Percentiles rank a stretch among this genome's conserved stretches.
Evolutionary conservation across 2,888 invertebrate species (phyloP).

Genomic region (Dasypolia templi): DNA sequence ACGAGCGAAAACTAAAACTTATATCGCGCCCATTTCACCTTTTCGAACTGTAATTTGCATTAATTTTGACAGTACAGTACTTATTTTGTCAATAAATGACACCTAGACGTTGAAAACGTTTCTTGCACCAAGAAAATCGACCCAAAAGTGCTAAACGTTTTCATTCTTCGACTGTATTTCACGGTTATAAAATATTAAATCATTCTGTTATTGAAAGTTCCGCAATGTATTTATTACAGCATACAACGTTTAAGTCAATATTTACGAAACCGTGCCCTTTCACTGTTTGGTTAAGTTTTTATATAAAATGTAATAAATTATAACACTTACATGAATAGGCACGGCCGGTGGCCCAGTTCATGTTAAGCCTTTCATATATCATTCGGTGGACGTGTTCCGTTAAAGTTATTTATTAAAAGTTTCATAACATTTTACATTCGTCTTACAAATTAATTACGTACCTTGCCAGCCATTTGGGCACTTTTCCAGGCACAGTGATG

Average conservation of each 20-base stretch:
- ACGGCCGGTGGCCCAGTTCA: conserved; percentile 23
- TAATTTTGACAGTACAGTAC: neutral
- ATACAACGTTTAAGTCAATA: conserved; percentile 49
- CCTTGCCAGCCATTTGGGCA: neutral
- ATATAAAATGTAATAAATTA: conserved; percentile 39
- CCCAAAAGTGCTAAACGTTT: neutral
- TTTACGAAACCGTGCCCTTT: conserved; percentile 68
- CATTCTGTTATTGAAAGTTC: conserved; percentile 29
- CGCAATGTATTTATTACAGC: conserved; percentile 45
- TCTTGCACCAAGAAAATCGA: neutral
- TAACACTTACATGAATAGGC: conserved; percentile 12
- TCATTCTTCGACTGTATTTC: neutral
- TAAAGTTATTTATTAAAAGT: conserved; percentile 4
- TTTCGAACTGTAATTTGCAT: neutral
- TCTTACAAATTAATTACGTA: neutral
- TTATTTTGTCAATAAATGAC: neutral
- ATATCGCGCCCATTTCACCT: neutral
- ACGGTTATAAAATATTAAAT: neutral
- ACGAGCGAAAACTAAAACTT: neutral
- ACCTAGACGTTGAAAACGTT: too few species aligned
- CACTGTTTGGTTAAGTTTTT: conserved; percentile 61
- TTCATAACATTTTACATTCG: neutral
- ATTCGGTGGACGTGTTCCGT: conserved; percentile 21
- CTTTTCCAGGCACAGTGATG: neutral
- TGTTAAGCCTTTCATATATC: conserved; percentile 36